Conservation (phyloP, 2,888 invertebrate species). For the Clusia tigrina region DNA sequence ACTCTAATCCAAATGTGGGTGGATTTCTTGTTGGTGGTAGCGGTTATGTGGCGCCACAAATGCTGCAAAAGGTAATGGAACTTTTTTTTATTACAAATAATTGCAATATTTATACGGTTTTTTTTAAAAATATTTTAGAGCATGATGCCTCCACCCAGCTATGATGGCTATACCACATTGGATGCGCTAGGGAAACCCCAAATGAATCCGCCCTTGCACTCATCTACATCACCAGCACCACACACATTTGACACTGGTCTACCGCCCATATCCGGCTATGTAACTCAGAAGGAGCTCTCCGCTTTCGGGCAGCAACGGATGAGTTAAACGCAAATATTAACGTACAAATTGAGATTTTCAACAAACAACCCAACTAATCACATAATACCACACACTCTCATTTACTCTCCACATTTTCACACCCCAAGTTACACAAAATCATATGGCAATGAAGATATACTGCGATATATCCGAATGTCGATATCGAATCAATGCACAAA, state of each 20-base stretch:
- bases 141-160: conserved; percentile 14
- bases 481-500: no score
- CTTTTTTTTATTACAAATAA: background rate
- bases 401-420: no score
- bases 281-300: conserved; percentile 48
- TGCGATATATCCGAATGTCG: no score
- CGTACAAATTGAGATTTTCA: conserved; percentile 35
- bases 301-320: conserved; percentile 42
- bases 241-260: conserved; percentile 18
- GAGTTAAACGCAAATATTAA: background rate
- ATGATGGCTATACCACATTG: conserved; percentile 43
- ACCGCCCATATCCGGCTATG: conserved; percentile 46
- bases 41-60: conserved; percentile 42
- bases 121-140: conserved; percentile 20
- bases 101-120: background rate
- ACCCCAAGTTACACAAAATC: no score
- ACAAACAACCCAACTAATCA: background rate
- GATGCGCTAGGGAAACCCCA: conserved; percentile 39
- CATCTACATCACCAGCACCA: conserved; percentile 15
- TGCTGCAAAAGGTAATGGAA: conserved; percentile 36
- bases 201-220: conserved; percentile 5
- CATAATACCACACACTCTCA: background rate
- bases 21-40: conserved; percentile 29
- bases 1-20: background rate
- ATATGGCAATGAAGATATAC: no score